Conservation (phyloP, 2,888 invertebrate genomes). For the Cyclophora albipunctata region DNA sequence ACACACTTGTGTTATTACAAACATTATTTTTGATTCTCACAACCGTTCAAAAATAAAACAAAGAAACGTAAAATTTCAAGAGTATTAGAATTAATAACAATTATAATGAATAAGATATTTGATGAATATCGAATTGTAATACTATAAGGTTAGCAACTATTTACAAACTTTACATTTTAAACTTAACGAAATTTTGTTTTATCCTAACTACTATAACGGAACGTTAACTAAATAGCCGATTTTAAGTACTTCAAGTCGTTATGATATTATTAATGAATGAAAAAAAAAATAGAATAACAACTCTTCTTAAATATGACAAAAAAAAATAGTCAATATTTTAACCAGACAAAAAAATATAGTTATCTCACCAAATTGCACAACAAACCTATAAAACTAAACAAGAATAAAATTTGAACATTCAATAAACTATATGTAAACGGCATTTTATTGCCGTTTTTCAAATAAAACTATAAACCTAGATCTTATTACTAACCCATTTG, state of each 20-base stretch:
- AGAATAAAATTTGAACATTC: no score
- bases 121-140: constrained; percentile 27
- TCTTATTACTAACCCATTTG: no score
- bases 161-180: constrained; percentile 34
- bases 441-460: no score
- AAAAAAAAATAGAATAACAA: no score
- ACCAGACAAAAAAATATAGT: no score
- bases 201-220: constrained; percentile 32
- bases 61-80: constrained; percentile 9
- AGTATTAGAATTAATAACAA: constrained; percentile 25
- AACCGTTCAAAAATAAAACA: constrained; percentile 22
- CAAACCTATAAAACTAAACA: no score
- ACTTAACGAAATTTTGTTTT: constrained; percentile 30
- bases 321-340: no score
- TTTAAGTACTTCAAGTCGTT: constrained; percentile 10
- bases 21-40: constrained; percentile 23
- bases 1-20: constrained; percentile 10
- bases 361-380: no score
- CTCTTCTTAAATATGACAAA: no score
- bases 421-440: no score
- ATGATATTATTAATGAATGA: no score
- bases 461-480: no score
- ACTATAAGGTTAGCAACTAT: constrained; percentile 27
- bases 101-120: constrained; percentile 25
- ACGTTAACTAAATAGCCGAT: constrained; percentile 16